Percentiles rank a stretch among this genome's conserved stretches.
These are phyloP conservation scores for Ptychodera flava DNA, from an alignment of 35 echinoderm and acorn worm genomes.

Conservation along the genomic window DNA sequence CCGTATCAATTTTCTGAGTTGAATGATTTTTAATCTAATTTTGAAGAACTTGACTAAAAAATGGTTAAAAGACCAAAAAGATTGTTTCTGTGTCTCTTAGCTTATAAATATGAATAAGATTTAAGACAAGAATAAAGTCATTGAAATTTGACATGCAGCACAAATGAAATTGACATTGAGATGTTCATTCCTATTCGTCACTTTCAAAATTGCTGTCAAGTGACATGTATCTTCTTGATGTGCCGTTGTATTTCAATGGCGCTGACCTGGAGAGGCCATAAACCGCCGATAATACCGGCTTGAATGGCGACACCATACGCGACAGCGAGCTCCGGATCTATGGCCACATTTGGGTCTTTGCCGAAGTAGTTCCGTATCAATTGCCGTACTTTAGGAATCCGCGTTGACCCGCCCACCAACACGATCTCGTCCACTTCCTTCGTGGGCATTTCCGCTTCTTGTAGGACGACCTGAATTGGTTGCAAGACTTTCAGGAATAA, in stretches of 20 bases:
- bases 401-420: conserved; percentile 62
- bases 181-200: too few species aligned
- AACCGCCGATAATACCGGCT: conserved; percentile 77
- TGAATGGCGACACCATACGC: conserved; percentile 74
- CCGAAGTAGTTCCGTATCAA: conserved; percentile 47
- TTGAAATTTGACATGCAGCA: too few species aligned
- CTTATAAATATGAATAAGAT: too few species aligned
- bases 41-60: too few species aligned
- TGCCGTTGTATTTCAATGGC: conserved; percentile 60
- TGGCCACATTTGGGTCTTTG: conserved; percentile 53
- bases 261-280: conserved; percentile 86
- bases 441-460: conserved; percentile 36
- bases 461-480: conserved; percentile 57
- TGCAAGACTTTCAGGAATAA: conserved; percentile 67
- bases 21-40: too few species aligned
- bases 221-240: conserved; percentile 25
- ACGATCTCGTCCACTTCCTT: conserved; percentile 69
- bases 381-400: conserved; percentile 57
- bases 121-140: too few species aligned
- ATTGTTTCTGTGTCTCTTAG: too few species aligned
- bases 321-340: conserved; percentile 74
- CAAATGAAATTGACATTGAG: too few species aligned
- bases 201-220: too few species aligned
- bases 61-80: too few species aligned
- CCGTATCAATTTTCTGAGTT: too few species aligned